Conservation (phyloP, 2,113 vertebrate genomes). For the Calyptomena viridis region DNA sequence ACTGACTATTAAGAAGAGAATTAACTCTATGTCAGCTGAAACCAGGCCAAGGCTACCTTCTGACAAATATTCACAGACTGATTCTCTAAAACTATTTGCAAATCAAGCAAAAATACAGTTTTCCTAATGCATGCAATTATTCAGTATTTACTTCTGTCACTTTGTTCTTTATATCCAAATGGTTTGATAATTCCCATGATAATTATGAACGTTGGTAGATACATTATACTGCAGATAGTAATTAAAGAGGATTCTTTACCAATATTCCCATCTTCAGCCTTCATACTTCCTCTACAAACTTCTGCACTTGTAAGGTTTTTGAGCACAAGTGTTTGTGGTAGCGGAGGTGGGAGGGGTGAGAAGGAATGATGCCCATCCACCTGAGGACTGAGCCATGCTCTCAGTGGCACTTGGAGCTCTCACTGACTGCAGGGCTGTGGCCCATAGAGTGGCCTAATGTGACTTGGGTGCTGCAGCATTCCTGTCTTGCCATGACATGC, state of each 20-base stretch:
- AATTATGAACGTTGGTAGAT: background rate
- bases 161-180: background rate
- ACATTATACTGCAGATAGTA: background rate
- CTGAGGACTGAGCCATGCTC: background rate
- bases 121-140: background rate
- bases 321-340: background rate
- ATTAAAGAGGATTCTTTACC: background rate
- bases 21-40: background rate
- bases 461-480: background rate
- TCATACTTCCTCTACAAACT: background rate
- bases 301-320: background rate
- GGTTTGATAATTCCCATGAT: background rate
- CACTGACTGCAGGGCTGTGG: background rate
- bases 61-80: background rate
- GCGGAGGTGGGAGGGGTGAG: background rate
- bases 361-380: background rate
- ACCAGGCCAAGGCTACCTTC: background rate
- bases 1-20: background rate
- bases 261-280: background rate
- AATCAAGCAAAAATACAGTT: background rate
- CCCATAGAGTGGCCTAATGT: background rate
- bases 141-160: background rate
- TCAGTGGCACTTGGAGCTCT: background rate
- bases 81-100: background rate
- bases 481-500: background rate